Percentiles rank a stretch among this genome's conserved stretches.
Conservation (phyloP, 2,888 invertebrate genomes). For the Rugalucina vietnamica region DNA sequence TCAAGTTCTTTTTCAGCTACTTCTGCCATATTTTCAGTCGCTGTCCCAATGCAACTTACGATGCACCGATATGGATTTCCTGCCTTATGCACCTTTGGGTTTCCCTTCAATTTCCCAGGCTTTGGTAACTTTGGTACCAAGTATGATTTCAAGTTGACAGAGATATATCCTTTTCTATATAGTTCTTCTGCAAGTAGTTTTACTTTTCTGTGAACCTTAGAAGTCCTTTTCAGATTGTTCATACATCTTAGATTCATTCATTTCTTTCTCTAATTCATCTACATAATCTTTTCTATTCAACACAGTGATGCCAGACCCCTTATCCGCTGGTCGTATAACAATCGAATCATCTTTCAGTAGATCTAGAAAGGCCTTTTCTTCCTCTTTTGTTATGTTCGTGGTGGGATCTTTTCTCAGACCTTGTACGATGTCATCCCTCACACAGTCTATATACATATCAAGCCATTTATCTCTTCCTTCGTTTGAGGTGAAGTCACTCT, state of each 20-base stretch:
- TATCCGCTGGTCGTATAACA: slow-evolving; percentile 27
- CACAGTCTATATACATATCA: not conserved
- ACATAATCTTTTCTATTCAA: slow-evolving; percentile 2
- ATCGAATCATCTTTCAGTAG: slow-evolving; percentile 3
- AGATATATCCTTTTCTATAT: not conserved
- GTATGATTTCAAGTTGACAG: not conserved
- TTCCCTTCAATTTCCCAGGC: slow-evolving; percentile 22
- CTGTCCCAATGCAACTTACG: slow-evolving; percentile 16
- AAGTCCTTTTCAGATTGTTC: not conserved
- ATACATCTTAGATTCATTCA: not conserved
- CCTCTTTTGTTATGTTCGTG: not conserved
- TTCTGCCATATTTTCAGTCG: slow-evolving; percentile 38
- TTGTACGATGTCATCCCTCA: slow-evolving; percentile 1
- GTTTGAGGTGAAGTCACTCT: not conserved
- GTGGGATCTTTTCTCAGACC: not conserved
- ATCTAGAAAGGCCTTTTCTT: not conserved
- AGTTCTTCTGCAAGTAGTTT: not conserved
- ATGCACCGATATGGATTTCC: slow-evolving; percentile 14
- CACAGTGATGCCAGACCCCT: slow-evolving; percentile 25
- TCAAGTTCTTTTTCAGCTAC: slow-evolving; percentile 12
- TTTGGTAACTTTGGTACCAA: not conserved
- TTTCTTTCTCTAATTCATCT: not conserved
- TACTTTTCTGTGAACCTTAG: not conserved
- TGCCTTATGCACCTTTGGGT: slow-evolving; percentile 29
- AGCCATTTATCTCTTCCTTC: slow-evolving; percentile 4